Evolutionary conservation across 2,888 invertebrate genomes (phyloP).

Genomic region (Pyrrhia umbra): DNA sequence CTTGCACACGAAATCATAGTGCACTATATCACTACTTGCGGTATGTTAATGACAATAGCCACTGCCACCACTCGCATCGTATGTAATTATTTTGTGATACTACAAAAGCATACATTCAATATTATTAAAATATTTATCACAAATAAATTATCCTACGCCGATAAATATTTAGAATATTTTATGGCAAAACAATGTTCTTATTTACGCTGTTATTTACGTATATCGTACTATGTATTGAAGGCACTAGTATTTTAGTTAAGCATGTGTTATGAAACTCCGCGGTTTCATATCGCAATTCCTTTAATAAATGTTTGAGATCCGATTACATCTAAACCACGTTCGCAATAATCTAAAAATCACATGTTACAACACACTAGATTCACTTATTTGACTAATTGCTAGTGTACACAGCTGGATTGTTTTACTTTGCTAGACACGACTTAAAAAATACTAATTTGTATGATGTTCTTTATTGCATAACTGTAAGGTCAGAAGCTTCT

Average conservation of each 20-base stretch:
- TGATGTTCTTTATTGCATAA: slow-evolving; percentile 20
- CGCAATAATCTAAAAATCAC: slow-evolving; percentile 58
- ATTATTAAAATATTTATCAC: slow-evolving; percentile 65
- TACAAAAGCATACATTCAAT: slow-evolving; percentile 43
- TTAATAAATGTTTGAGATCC: slow-evolving; percentile 60
- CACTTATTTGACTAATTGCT: slow-evolving; percentile 24
- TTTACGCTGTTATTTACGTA: slow-evolving; percentile 52
- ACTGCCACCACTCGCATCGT: slow-evolving; percentile 3
- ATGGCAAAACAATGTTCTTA: slow-evolving; percentile 60
- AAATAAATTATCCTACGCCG: slow-evolving; percentile 62
- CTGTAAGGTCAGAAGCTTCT: background rate
- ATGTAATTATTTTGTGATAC: slow-evolving; percentile 25
- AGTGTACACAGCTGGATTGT: slow-evolving; percentile 30
- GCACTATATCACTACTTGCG: slow-evolving; percentile 15
- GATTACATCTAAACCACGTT: slow-evolving; percentile 51
- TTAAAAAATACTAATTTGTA: slow-evolving; percentile 22
- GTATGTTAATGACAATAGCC: slow-evolving; percentile 10
- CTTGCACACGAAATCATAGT: slow-evolving; percentile 63
- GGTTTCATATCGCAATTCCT: slow-evolving; percentile 49
- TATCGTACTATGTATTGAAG: slow-evolving; percentile 32
- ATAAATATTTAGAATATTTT: slow-evolving; percentile 62
- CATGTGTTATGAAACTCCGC: slow-evolving; percentile 21
- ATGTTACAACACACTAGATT: slow-evolving; percentile 32
- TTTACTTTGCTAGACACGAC: slow-evolving; percentile 24
- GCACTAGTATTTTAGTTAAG: slow-evolving; percentile 30